A percentile compares a stretch with the other conserved stretches of the same genome.
Conservation (phyloP, 2,797 vertebrate species). For the Myiothlypis chrysogaster region DNA sequence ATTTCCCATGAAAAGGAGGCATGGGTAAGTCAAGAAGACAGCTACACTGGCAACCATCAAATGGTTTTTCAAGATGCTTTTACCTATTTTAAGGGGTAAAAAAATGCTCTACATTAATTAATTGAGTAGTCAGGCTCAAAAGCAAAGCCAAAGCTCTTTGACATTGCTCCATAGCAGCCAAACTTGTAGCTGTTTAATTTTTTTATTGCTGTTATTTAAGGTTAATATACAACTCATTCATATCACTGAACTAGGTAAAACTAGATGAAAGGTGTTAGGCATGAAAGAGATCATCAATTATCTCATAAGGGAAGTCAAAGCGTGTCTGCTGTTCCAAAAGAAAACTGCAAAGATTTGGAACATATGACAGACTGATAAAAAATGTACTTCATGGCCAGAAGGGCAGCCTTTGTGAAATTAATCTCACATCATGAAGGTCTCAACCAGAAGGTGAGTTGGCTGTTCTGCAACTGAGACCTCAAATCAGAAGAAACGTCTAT, state of each 20-base stretch:
- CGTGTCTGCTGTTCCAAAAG: not conserved
- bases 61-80: not conserved
- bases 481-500: not conserved
- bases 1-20: not conserved
- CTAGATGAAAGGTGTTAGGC: not conserved
- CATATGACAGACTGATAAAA: not conserved
- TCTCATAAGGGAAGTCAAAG: not conserved
- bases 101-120: not conserved
- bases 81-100: not conserved
- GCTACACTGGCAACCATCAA: not conserved
- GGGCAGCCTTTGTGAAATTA: not conserved
- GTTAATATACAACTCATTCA: not conserved
- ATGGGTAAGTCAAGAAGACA: not conserved
- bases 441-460: not conserved
- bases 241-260: not conserved
- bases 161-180: not conserved
- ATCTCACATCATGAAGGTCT: not conserved
- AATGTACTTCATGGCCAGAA: not conserved
- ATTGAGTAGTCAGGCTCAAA: not conserved
- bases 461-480: not conserved
- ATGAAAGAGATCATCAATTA: not conserved
- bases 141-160: not conserved
- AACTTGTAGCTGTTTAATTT: not conserved
- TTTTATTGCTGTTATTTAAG: not conserved
- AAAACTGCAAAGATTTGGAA: not conserved